Evolutionary conservation across 2,888 invertebrate species (phyloP).

Genomic region (Holacanthella duospinosa): DNA sequence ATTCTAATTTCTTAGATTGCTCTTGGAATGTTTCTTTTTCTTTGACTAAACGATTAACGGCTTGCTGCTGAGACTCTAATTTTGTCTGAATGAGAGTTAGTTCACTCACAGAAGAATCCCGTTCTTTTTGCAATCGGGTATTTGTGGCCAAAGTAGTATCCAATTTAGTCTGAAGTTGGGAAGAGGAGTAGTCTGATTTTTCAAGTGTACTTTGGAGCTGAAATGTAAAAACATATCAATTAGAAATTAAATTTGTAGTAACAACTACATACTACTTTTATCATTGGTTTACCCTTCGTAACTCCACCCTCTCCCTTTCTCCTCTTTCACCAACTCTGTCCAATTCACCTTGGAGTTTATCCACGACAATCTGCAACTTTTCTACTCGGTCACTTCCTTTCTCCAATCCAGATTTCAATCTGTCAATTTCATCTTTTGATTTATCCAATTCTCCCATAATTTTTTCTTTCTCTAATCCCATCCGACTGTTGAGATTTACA

Average conservation of each 20-base stretch:
- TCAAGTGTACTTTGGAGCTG: slow-evolving; percentile 71
- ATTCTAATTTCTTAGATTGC: slow-evolving; percentile 67
- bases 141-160: slow-evolving; percentile 82
- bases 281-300: slow-evolving; percentile 57
- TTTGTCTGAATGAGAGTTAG: slow-evolving; percentile 52
- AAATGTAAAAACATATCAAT: slow-evolving; percentile 12
- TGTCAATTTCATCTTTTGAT: slow-evolving; percentile 73
- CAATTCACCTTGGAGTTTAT: slow-evolving; percentile 79
- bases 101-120: slow-evolving; percentile 72
- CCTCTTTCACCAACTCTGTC: slow-evolving; percentile 80
- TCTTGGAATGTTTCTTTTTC: slow-evolving; percentile 78
- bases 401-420: slow-evolving; percentile 76
- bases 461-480: slow-evolving; percentile 80
- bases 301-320: slow-evolving; percentile 70
- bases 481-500: slow-evolving; percentile 68
- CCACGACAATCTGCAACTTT: slow-evolving; percentile 75
- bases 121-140: slow-evolving; percentile 76
- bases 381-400: slow-evolving; percentile 86
- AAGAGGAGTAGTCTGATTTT: slow-evolving; percentile 80
- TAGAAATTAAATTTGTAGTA: not conserved
- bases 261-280: not conserved
- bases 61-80: slow-evolving; percentile 48
- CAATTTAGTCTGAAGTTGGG: slow-evolving; percentile 77
- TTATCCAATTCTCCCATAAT: slow-evolving; percentile 75
- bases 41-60: slow-evolving; percentile 70